Evolutionary conservation across 2,888 invertebrate genomes (phyloP).

Genomic region (Laspeyria flexula): DNA sequence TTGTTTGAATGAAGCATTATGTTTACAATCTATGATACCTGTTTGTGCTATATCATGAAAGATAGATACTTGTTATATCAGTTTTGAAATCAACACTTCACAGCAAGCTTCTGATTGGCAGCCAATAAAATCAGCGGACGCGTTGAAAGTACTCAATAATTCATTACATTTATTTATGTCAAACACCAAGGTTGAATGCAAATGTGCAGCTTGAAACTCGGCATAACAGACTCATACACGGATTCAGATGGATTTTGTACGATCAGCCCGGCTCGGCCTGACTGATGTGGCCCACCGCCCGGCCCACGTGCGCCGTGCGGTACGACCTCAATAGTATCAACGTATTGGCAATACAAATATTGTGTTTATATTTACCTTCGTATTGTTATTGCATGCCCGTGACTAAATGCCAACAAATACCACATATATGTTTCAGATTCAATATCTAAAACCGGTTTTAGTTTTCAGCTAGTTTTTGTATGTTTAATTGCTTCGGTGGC

Average conservation of each 20-base stretch:
- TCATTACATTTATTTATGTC: conserved; percentile 61
- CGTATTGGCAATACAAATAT: conserved; percentile 43
- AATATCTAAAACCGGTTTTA: conserved; percentile 33
- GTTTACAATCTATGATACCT: neutral
- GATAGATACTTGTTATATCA: neutral
- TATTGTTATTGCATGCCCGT: conserved; percentile 47
- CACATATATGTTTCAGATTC: conserved; percentile 25
- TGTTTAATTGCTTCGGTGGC: too few relatives aligned
- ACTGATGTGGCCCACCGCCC: conserved; percentile 22
- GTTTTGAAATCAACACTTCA: conserved; percentile 33
- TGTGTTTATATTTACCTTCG: conserved; percentile 56
- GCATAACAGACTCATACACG: conserved; percentile 28
- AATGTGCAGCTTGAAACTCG: conserved; percentile 51
- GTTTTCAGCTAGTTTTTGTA: conserved; percentile 30
- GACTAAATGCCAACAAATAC: conserved; percentile 56
- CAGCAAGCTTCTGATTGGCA: conserved; percentile 18
- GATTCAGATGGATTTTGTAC: conserved; percentile 38
- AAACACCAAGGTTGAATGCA: conserved; percentile 65
- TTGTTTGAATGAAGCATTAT: neutral
- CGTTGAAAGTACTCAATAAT: conserved; percentile 64
- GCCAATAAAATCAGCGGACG: conserved; percentile 34
- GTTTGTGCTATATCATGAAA: neutral
- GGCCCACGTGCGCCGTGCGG: conserved; percentile 36
- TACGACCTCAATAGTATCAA: conserved; percentile 45
- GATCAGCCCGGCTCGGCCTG: conserved; percentile 7